phyloP scores from a whole-genome alignment of 2,113 vertebrate genomes.

The Nycticryphes semicollaris region DNA sequence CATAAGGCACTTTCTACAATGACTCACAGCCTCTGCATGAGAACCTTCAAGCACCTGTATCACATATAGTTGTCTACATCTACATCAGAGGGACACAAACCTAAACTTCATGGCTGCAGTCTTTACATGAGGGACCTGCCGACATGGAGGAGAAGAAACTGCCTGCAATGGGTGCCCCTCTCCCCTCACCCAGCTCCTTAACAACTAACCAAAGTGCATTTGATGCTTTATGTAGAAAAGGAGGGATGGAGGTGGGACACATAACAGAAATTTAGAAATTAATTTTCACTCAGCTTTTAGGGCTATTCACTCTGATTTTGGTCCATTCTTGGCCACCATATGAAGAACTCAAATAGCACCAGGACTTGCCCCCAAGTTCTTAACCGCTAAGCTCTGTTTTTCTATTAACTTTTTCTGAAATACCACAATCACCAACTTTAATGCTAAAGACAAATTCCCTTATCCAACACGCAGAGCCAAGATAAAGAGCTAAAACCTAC shows the following conservation, averaged over 20 bases:
- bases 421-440: not conserved
- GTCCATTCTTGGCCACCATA: not conserved
- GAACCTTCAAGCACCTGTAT: not conserved
- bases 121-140: not conserved
- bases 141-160: not conserved
- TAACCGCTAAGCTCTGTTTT: not conserved
- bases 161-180: rapidly evolving
- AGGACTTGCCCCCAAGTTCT: not conserved
- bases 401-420: not conserved
- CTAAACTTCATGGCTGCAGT: not conserved
- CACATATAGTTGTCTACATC: not conserved
- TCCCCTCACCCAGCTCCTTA: not conserved
- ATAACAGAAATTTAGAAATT: not conserved
- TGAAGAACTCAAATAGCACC: not conserved
- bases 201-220: not conserved
- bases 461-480: not conserved
- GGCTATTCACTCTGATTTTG: not conserved
- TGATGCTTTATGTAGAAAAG: not conserved
- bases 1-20: not conserved
- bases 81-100: not conserved
- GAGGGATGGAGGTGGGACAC: not conserved
- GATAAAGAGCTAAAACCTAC: not conserved
- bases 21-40: not conserved
- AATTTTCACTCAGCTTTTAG: not conserved
- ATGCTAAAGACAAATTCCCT: not conserved